phyloP scores from a whole-genome alignment of 2,797 vertebrate genomes.

The Esox masquinongy region DNA sequence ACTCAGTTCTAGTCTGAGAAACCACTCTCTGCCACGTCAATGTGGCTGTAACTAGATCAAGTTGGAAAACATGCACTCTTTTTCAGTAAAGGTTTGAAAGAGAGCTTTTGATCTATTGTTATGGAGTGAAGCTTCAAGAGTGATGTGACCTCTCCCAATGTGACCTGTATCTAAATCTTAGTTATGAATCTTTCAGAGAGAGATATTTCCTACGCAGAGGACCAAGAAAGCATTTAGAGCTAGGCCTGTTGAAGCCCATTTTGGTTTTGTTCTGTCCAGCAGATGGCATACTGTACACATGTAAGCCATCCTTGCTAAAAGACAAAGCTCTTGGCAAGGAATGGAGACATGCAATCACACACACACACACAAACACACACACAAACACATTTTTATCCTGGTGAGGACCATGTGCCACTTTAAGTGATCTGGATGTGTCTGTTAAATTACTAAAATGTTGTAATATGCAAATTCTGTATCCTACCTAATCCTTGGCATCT shows the following conservation, averaged over 20 bases:
- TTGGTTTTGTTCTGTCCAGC: slow-evolving; percentile 39
- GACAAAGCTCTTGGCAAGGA: not conserved
- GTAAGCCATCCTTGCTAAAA: not conserved
- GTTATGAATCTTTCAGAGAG: slow-evolving; percentile 48
- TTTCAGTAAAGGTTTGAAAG: slow-evolving; percentile 11
- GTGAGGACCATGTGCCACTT: no score
- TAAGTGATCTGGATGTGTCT: no score
- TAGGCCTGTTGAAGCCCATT: not conserved
- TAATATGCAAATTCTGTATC: no score
- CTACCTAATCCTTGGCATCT: no score
- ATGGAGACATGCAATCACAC: not conserved
- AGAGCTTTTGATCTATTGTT: slow-evolving; percentile 53
- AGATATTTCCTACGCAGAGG: slow-evolving; percentile 29
- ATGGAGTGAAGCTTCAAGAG: slow-evolving; percentile 54
- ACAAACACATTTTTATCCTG: not conserved
- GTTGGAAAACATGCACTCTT: not conserved
- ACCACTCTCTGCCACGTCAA: not conserved
- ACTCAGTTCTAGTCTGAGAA: not conserved
- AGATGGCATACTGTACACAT: slow-evolving; percentile 44
- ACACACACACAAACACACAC: not conserved
- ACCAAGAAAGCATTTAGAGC: not conserved
- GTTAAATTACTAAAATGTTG: no score
- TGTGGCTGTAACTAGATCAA: not conserved
- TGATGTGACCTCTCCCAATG: slow-evolving; percentile 34
- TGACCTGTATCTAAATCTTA: slow-evolving; percentile 49